Base-by-base conservation (phyloP, 2,797 vertebrate species). In the Salmo trutta region DNA sequence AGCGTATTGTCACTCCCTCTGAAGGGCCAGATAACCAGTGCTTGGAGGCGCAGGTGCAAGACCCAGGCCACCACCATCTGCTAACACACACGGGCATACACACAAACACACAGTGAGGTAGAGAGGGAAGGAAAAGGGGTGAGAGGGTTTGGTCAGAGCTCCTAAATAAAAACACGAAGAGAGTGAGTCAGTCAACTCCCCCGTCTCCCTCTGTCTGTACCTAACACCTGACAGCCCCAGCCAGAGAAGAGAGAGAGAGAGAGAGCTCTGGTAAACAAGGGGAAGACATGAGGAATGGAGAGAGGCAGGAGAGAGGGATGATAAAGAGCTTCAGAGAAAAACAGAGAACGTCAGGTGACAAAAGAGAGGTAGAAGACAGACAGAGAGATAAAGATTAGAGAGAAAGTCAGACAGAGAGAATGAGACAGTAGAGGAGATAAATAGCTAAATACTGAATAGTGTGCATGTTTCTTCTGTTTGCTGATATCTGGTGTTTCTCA, bases 41-140 rank as follows among this genome's bases (percentile, higher is more conserved):
- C 94, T 94, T 92, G 88, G 91, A 87, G 90, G 82, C 91, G 94
- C 95, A 97, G 96, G 95, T 95, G 93, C 94, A 93, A 85, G 89
- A 94, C 94, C 92, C 92, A 88, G 89, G 90, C 92, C 93, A 93
- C 92, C 93, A 88, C 93, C 95, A 93, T 92, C 93, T 93, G 93
- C 82, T 89, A 89, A 52, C 71, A 83, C 81, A 75, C 70, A 53
- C 41, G 24, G 59, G 24, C 64, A 31, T 69, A 74, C 77, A 82
- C 74, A 75, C 76, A 79, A 90, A 59, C 51, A 70, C 67, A 41
- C 75, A 41, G 15, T 56, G 21, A 62, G 31, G 29, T 24, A 71
- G 31, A 75, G 78, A 79, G 86, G 76, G 75, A 76, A 78, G 33
- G 5, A 59, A 53, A 68, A 71, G 52, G 76, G 56, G 71, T 69